phyloP scores from a whole-genome alignment of 2,797 vertebrate species.

The Erithacus rubecula region DNA sequence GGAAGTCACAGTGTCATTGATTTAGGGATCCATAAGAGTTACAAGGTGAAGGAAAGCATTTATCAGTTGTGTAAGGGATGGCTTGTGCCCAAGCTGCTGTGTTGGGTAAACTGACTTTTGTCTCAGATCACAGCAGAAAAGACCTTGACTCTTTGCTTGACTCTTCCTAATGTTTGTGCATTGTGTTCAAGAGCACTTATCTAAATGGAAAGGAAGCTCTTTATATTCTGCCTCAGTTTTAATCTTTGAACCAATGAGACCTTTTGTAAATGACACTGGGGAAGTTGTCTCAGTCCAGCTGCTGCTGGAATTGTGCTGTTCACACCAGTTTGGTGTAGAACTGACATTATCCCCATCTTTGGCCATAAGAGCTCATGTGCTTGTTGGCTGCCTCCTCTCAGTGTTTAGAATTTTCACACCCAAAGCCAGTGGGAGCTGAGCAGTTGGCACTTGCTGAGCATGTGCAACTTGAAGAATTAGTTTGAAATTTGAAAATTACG shows the following conservation, averaged over 20 bases:
- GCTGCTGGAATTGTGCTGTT: background rate
- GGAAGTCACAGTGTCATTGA: background rate
- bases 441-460: background rate
- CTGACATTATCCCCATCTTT: background rate
- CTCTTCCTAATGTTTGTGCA: background rate
- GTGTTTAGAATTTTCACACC: background rate
- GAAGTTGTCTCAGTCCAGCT: background rate
- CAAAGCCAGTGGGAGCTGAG: background rate
- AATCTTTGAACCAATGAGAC: background rate
- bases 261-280: background rate
- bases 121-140: background rate
- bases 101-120: background rate
- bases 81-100: background rate
- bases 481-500: background rate
- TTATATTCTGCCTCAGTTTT: background rate
- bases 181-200: background rate
- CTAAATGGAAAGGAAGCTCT: background rate
- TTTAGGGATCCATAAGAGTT: background rate
- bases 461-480: background rate
- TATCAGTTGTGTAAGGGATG: background rate
- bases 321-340: background rate
- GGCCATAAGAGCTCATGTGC: fast-evolving
- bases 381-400: background rate
- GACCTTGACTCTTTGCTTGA: background rate
- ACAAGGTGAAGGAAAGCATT: background rate